Base-by-base conservation (phyloP, 1,140 invertebrate species). In the Papilio glaucus region DNA sequence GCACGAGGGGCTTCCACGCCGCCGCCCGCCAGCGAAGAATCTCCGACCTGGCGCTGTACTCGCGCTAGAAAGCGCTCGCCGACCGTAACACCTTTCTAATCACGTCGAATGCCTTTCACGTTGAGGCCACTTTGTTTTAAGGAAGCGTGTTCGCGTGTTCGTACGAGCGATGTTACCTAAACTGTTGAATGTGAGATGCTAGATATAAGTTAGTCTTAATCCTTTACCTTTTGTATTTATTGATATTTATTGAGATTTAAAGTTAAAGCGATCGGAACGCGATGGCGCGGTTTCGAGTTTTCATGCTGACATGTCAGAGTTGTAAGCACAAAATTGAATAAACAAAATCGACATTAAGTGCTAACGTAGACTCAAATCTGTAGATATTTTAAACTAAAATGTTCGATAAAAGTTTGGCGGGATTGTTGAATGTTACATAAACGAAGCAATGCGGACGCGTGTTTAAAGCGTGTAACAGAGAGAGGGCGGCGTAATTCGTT, bases 1-100 rank as follows among this genome's bases (percentile, higher is more conserved):
- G 97, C 24, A 96, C 96, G 26, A 94, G 95, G 63, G 97, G 97
- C 33, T 98, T 98, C 90, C 92, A 94, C 78, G 84, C 90, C n/a
- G 91, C 90, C 37, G 83, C 92, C 29, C 87, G 92, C 77, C 92
- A 94, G 82, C 91, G 93, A 41, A 84, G 92, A 78, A 93, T 94
- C 82, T 94, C 93, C 71, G 93, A 93, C 87, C 90, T 94, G 72
- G 92, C 92, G 73, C 83, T 93, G 68, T 94, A 94, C 77, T 93
- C 92, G 81, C 92, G 92, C 84, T 94, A 93, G 90, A 91, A 91
- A 91, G 89, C 85, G 85, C 38, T 77, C 82, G 83, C 85, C 84
- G 81, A 91, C 86, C 91, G 91, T 93, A 85, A 91, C 89, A 89
- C 91, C 91, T 93, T 93, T 93, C 91, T 93, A 93, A 91, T 88